Conservation (phyloP, 30 jellyfish, hydroid and myxozoan genomes). For the Chrysaora quinquecirrha region DNA sequence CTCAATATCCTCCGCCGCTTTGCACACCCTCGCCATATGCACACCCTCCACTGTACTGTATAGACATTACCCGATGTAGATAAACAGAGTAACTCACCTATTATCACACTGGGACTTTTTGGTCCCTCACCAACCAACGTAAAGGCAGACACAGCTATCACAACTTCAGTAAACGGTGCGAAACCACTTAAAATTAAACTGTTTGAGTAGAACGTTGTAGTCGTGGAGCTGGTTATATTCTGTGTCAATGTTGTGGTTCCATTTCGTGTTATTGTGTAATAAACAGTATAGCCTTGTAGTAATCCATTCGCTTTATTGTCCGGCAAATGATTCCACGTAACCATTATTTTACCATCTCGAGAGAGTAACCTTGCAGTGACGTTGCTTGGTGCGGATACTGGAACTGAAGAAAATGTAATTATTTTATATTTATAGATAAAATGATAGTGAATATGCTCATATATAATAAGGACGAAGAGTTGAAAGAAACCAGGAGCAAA, state of each 20-base stretch:
- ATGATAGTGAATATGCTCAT: background rate
- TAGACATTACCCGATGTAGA: too few species aligned
- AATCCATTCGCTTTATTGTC: slow-evolving; percentile 4
- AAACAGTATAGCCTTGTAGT: slow-evolving; percentile 35
- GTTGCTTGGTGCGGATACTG: slow-evolving; percentile 13
- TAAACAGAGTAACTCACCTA: too few species aligned
- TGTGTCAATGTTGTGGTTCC: background rate
- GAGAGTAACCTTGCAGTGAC: slow-evolving; percentile 3
- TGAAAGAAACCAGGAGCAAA: background rate
- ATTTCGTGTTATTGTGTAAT: slow-evolving; percentile 5
- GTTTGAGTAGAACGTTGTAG: background rate
- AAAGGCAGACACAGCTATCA: slow-evolving; percentile 25
- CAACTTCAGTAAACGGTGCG: slow-evolving; percentile 17
- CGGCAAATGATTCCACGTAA: slow-evolving; percentile 23
- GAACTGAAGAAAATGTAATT: slow-evolving; percentile 6
- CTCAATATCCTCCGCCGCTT: too few species aligned
- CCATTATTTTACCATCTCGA: slow-evolving; percentile 11
- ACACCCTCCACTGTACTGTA: too few species aligned
- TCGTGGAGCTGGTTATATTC: background rate
- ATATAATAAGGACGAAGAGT: too few species aligned
- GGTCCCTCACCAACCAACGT: slow-evolving; percentile 72
- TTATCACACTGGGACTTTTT: slow-evolving; percentile 34
- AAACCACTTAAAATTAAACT: slow-evolving; percentile 22
- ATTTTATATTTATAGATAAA: background rate
- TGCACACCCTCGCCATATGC: too few species aligned